Evolutionary conservation across 2,113 vertebrate species (phyloP), one percentile per base, ranked within the genome.

Genomic region (Orycteropus afer): DNA sequence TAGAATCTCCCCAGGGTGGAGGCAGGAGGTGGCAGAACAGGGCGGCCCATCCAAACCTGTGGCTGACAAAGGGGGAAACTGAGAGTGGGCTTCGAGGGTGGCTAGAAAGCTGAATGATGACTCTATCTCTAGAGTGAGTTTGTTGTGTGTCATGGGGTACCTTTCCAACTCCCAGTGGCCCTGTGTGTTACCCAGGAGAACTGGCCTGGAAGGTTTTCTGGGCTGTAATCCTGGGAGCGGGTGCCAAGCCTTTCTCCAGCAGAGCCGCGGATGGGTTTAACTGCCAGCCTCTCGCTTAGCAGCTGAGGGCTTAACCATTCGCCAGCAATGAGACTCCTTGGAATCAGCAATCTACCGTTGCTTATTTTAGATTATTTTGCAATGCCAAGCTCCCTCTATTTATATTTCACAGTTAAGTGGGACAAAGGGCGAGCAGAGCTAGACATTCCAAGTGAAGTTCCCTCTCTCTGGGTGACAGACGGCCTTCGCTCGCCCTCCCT

Each of bases 1-100:
- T 13, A 3, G 29, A 20, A 8, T 9, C 63, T 61, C 47, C 47
- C 5, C 15, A 1, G 14, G 69, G 34, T 1, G 0, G 32, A 23
- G 42, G 32, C 76, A 25, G 3, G 1, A 0, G 2, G 27, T 32
- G 29, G 49, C 55, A 27, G 76, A 0, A 1, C 1, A 14, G 42
- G 77, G 49, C 0, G 0, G 61, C 29, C 1, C n/a, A 7, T 0
- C 23, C 4, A 3, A 34, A 34, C 12, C 29, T 65, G 29, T 65
- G 61, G 61, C 61, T 65, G 63, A 65, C 5, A 15, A 13, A 13
- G 14, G 63, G 5, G 80, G 5, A 22, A 17, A 27, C 2, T 0
- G 20, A 4, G 10, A 3, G 3, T 1, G 7, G 3, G 42, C 15
- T 3, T 11, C 2, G 10, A 7, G 34, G 47, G 22, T 1, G 7